A percentile compares a stretch with the other conserved stretches of the same genome.
phyloP scores from a whole-genome alignment of 1,140 invertebrate species.

The Megathymus violae region DNA sequence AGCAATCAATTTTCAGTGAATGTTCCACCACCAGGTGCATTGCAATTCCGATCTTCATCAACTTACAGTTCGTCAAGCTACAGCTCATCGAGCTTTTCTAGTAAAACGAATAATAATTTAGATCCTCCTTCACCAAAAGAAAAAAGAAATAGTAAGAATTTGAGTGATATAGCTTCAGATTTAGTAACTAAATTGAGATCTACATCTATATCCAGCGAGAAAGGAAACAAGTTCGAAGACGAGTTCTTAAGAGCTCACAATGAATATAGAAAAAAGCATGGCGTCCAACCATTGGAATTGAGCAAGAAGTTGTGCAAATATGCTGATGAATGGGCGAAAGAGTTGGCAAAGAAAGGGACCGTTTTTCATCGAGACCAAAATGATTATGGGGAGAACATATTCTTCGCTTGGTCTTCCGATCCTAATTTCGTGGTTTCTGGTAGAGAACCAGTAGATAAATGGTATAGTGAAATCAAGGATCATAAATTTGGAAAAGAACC shows the following conservation, averaged over 20 bases:
- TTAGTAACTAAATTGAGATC: constrained; percentile 69
- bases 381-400: constrained; percentile 93
- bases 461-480: constrained; percentile 87
- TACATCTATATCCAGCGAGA: constrained; percentile 60
- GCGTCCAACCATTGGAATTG: constrained; percentile 87
- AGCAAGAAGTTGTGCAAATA: constrained; percentile 89
- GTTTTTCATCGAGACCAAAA: constrained; percentile 90
- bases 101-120: constrained; percentile 56
- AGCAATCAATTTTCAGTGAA: constrained; percentile 89
- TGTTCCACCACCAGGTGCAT: constrained; percentile 84
- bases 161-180: constrained; percentile 61
- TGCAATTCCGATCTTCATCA: constrained; percentile 55
- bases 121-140: constrained; percentile 54
- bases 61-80: constrained; percentile 27
- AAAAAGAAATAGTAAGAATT: constrained; percentile 66
- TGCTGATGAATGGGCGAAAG: constrained; percentile 92
- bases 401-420: constrained; percentile 89
- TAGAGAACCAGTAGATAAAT: constrained; percentile 89
- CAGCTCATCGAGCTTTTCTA: constrained; percentile 37
- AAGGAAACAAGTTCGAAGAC: constrained; percentile 82
- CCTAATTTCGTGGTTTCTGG: constrained; percentile 88
- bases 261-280: constrained; percentile 88
- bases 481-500: constrained; percentile 87
- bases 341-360: constrained; percentile 86
- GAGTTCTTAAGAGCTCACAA: constrained; percentile 91